phyloP scores from a whole-genome alignment of 1,140 invertebrate species.

The Adoxophyes honmai region DNA sequence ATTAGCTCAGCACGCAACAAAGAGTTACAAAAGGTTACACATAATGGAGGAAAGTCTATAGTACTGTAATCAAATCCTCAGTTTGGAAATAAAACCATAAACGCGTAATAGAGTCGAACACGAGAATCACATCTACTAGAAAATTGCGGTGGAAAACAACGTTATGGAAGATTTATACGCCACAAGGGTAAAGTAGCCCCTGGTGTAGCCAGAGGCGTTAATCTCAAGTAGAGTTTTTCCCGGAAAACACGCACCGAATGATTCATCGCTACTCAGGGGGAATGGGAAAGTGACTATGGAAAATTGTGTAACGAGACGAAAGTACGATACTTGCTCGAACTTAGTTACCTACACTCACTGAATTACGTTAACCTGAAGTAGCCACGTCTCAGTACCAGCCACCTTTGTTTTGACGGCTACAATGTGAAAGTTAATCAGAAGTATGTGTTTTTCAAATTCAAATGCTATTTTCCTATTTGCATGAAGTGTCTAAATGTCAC shows the following conservation, averaged over 20 bases:
- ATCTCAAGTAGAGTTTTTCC: constrained; percentile 29
- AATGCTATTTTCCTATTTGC: no score
- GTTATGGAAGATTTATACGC: not conserved
- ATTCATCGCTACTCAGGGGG: constrained; percentile 23
- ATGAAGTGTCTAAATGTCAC: no score
- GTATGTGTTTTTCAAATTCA: no score
- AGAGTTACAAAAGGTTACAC: no score
- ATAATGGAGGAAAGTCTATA: no score
- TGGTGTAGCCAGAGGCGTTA: constrained; percentile 22
- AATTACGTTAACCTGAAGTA: no score
- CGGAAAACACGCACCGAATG: constrained; percentile 31
- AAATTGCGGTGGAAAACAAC: not conserved
- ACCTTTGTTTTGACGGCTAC: no score
- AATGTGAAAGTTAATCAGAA: no score
- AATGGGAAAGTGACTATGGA: constrained; percentile 18
- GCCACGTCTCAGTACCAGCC: no score
- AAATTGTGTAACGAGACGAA: constrained; percentile 18
- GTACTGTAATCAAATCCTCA: not conserved
- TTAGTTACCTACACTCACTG: no score
- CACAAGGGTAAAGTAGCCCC: not conserved
- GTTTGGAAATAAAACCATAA: not conserved
- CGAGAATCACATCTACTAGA: constrained; percentile 6
- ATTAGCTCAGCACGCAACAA: no score
- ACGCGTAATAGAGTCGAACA: not conserved
- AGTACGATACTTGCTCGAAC: no score